Evolutionary conservation across 92 coral and sea anemone species (phyloP).

Genomic region (Ricordea florida): DNA sequence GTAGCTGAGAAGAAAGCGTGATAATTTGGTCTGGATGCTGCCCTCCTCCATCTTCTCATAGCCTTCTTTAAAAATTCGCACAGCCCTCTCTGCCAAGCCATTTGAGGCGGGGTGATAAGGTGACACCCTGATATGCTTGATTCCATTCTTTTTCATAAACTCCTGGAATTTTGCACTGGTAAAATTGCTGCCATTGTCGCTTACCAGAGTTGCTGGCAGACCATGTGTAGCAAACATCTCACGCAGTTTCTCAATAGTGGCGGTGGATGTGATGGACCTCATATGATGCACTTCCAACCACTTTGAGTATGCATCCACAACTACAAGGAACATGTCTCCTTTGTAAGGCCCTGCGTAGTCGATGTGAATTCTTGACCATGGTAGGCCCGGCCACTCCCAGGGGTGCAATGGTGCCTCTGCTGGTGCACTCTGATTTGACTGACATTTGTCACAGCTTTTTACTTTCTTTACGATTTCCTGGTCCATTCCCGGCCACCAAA

Average conservation of each 20-base stretch:
- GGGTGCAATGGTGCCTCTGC: conserved; percentile 54
- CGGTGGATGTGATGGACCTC: conserved; percentile 60
- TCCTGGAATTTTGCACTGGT: conserved; percentile 35
- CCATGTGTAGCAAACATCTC: conserved; percentile 55
- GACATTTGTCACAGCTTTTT: conserved; percentile 55
- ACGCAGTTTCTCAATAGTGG: conserved; percentile 59
- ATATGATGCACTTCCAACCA: conserved; percentile 48
- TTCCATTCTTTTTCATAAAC: conserved; percentile 47
- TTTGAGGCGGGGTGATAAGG: conserved; percentile 63
- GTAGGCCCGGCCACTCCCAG: conserved; percentile 54
- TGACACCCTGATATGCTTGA: conserved; percentile 42
- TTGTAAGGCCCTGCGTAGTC: conserved; percentile 61
- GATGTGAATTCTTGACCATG: conserved; percentile 46
- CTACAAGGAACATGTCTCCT: conserved; percentile 45
- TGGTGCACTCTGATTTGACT: conserved; percentile 43
- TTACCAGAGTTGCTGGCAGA: conserved; percentile 31
- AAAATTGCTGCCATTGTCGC: conserved; percentile 48
- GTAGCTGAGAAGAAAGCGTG: conserved; percentile 49
- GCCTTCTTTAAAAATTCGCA: conserved; percentile 45
- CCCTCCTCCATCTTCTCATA: conserved; percentile 55
- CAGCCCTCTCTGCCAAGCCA: conserved; percentile 58
- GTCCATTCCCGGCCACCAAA: conserved; percentile 68
- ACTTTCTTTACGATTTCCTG: conserved; percentile 42
- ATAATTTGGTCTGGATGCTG: conserved; percentile 41
- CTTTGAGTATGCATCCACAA: conserved; percentile 46